Base-by-base conservation (phyloP, 2,113 vertebrate species). In the Ictidomys tridecemlineatus region DNA sequence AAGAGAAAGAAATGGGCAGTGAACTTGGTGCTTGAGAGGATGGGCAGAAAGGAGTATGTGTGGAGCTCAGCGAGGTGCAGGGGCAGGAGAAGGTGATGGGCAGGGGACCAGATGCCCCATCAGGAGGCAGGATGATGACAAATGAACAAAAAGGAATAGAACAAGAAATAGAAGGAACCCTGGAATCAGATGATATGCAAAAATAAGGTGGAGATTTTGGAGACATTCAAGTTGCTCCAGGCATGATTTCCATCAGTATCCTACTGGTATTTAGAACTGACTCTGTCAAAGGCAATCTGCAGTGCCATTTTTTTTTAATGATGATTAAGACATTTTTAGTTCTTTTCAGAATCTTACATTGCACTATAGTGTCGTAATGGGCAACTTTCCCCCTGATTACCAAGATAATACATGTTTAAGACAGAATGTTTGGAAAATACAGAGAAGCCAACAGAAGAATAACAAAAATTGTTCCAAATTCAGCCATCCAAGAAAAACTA, bases 351-450 rank as follows among this genome's bases (percentile, higher is more conserved):
- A 76, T 85, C 51, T 88, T 34, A 80, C 30, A 32, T 79, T 37
- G 39, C 86, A 82, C n/a, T 18, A 17, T 2, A 82, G 12, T 37
- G 30, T 89, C 83, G 14, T 34, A 42, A 51, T n/a, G 63, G 58
- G 16, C 17, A 72, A 45, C 76, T 65, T 39, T 90, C 28, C 24
- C 8, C 70, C 48, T 42, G 37, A 88, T 94, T 91, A 89, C 37
- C 45, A 94, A 82, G 32, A 56, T 37, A 79, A 89, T 67, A 89
- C 53, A 61, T 67, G 39, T 74, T 95, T 83, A 86, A 83, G 79
- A 92, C 30, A 42, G 87, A 93, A 89, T 45, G 61, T 69, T 86
- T 90, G 79, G 70, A 95, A 97, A 95, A 92, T 88, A 51, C 20
- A 93, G 82, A 94, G 70, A 95, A 96, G 61, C 32, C 32, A 95